Percentiles rank a stretch among this genome's conserved stretches.
These are phyloP conservation scores for Eciton burchellii DNA, from an alignment of 1,140 invertebrate species.

Conservation along the genomic window DNA sequence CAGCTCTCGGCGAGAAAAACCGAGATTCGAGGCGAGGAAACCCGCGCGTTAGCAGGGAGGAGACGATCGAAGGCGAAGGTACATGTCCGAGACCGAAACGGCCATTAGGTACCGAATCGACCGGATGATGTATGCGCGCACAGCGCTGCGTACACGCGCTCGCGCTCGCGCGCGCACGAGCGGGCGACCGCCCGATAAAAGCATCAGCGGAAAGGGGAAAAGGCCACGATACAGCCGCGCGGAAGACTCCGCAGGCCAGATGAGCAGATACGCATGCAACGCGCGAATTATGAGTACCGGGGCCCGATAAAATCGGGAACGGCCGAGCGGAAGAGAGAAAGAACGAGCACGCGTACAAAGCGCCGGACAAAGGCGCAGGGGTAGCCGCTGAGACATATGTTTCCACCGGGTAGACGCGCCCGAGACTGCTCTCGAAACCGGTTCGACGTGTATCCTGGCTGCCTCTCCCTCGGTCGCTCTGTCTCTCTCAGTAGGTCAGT, in stretches of 20 bases:
- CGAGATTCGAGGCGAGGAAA: constrained; percentile 25
- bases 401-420: constrained; percentile 69
- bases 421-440: constrained; percentile 78
- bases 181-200: too few species aligned
- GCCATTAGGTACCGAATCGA: constrained; percentile 60
- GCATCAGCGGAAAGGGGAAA: constrained; percentile 45
- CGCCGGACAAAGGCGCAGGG: constrained; percentile 47
- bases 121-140: constrained; percentile 53
- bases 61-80: constrained; percentile 27
- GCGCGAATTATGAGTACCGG: constrained; percentile 60
- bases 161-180: too few species aligned
- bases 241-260: constrained; percentile 43
- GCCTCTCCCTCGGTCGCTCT: constrained; percentile 47
- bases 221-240: constrained; percentile 18
- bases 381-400: constrained; percentile 65
- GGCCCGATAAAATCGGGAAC: constrained; percentile 58
- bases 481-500: constrained; percentile 79
- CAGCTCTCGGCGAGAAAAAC: constrained; percentile 15
- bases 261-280: constrained; percentile 64
- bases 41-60: not conserved
- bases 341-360: constrained; percentile 38
- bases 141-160: not conserved
- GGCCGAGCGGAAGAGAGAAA: not conserved
- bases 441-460: constrained; percentile 72
- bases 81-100: constrained; percentile 57